A percentile compares a stretch with the other conserved stretches of the same genome.
These are phyloP conservation scores for Actinemys pallida DNA, from an alignment of 2,113 vertebrate genomes.

Conservation along the genomic window DNA sequence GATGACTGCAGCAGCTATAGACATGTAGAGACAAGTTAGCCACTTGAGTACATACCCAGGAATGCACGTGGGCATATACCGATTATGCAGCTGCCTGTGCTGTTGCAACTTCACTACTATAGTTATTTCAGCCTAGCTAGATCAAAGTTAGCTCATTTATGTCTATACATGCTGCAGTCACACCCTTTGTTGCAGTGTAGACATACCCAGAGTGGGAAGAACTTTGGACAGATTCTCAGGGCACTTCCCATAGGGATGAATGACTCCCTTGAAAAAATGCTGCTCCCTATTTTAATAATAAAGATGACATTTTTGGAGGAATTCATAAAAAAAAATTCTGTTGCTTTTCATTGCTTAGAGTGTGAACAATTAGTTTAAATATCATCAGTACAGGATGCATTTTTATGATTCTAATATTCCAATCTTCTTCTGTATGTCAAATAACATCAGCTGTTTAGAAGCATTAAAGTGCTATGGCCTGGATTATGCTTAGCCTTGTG, in stretches of 20 bases:
- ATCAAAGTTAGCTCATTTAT: not conserved
- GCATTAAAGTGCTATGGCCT: not conserved
- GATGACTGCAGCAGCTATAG: not conserved
- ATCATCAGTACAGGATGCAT: not conserved
- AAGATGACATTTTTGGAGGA: conserved; percentile 21
- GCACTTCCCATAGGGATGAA: not conserved
- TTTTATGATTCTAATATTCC: not conserved
- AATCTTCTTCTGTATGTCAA: conserved; percentile 32
- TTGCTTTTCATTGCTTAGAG: conserved; percentile 36
- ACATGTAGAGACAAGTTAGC: not conserved
- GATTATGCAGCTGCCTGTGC: not conserved
- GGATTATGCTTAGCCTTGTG: not conserved
- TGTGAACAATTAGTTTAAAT: conserved; percentile 8
- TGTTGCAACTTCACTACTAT: not conserved
- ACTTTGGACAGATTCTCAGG: not conserved
- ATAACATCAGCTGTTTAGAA: not conserved
- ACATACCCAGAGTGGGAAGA: not conserved
- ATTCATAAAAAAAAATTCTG: not conserved
- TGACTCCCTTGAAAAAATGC: not conserved
- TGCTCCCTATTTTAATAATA: conserved; percentile 47
- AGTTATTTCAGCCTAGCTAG: not conserved
- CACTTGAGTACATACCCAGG: not conserved
- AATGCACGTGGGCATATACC: not conserved
- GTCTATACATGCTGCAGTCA: not conserved
- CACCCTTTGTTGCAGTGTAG: not conserved